Evolutionary conservation across 2,797 vertebrate species (phyloP).

Genomic region (Danio tinwini): DNA sequence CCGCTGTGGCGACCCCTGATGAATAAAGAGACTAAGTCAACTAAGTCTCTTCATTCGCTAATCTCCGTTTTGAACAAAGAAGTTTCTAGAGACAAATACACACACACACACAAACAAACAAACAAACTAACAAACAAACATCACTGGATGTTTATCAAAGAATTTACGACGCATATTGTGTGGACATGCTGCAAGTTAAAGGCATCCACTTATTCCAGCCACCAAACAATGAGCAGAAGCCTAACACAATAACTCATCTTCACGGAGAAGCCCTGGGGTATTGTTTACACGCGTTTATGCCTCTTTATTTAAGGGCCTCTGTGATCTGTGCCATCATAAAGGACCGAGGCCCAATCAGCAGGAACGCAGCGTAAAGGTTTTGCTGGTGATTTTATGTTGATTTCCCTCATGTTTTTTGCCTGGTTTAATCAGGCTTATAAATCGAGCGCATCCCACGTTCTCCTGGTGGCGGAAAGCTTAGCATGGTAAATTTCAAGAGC

Average conservation of each 20-base stretch:
- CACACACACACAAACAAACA: too few species aligned
- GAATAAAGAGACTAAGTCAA: too few species aligned
- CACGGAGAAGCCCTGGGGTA: slow-evolving; percentile 49
- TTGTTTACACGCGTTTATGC: slow-evolving; percentile 6
- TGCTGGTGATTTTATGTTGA: slow-evolving; percentile 65
- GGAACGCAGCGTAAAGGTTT: slow-evolving; percentile 63
- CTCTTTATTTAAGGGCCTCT: slow-evolving; percentile 70
- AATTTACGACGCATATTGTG: neutral
- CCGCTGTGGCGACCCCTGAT: too few species aligned
- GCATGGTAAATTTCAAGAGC: slow-evolving; percentile 80
- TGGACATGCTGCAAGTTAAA: neutral
- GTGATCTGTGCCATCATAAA: slow-evolving; percentile 71
- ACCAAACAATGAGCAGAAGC: neutral
- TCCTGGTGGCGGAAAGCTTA: slow-evolving; percentile 73
- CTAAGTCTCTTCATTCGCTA: too few species aligned
- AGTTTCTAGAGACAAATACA: neutral
- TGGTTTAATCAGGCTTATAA: slow-evolving; percentile 80
- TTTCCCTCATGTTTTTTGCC: slow-evolving; percentile 70
- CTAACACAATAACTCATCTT: neutral
- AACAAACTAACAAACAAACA: too few species aligned
- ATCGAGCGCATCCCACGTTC: slow-evolving; percentile 69
- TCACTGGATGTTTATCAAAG: neutral
- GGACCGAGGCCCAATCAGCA: slow-evolving; percentile 69
- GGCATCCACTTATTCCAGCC: neutral
- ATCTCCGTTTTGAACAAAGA: neutral